Conservation (phyloP, 2,888 invertebrate species). For the Priocnemis perturbator region DNA sequence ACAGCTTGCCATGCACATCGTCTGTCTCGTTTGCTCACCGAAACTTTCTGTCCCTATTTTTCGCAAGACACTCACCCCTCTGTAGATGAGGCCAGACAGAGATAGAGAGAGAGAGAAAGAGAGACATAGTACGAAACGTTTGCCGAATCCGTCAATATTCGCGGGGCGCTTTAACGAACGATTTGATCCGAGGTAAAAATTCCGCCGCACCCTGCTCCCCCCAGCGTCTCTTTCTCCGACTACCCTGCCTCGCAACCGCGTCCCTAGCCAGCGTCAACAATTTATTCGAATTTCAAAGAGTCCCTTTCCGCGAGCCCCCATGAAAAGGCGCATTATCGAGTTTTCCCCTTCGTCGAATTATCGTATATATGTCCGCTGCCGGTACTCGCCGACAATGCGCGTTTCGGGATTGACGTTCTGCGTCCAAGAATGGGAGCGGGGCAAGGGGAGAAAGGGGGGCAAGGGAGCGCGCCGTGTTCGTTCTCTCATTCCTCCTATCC, state of each 20-base stretch:
- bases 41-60: no score
- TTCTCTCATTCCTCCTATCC: no score
- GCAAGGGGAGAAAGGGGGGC: background rate
- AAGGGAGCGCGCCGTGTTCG: background rate
- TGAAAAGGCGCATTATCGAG: constrained; percentile 39
- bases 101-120: background rate
- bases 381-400: background rate
- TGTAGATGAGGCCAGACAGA: no score
- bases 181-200: constrained; percentile 7
- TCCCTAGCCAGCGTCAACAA: constrained; percentile 20
- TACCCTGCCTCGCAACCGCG: background rate
- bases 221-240: background rate
- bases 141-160: constrained; percentile 5
- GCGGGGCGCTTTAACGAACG: constrained; percentile 13
- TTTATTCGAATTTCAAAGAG: constrained; percentile 41
- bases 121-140: background rate
- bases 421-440: background rate
- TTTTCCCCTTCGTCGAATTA: constrained; percentile 12
- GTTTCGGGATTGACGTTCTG: background rate
- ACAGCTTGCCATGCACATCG: no score
- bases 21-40: no score
- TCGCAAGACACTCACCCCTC: background rate
- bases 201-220: constrained; percentile 1
- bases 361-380: constrained; percentile 7
- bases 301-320: constrained; percentile 23